These are phyloP conservation scores for Mus caroli DNA, from an alignment of 2,797 vertebrate genomes.

Conservation along the genomic window DNA sequence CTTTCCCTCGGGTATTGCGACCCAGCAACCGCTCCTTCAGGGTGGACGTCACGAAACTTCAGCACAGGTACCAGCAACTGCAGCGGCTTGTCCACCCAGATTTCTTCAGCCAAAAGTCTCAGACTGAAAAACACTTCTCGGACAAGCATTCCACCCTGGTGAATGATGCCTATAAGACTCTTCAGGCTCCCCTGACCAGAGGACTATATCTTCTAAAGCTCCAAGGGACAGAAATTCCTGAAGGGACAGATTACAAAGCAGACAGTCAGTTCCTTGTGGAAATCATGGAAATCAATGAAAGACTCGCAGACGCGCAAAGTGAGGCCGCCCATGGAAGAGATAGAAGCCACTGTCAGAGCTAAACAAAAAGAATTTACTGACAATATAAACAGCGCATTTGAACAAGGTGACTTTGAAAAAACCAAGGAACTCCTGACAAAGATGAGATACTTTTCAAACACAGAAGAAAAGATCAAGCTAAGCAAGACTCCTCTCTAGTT, in stretches of 20 bases:
- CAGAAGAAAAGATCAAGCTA: too few relatives aligned
- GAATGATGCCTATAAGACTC: slow-evolving; percentile 96
- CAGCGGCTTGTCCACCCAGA: slow-evolving; percentile 96
- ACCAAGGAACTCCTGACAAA: too few relatives aligned
- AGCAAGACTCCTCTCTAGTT: too few relatives aligned
- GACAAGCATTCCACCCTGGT: slow-evolving; percentile 94
- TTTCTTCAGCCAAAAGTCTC: slow-evolving; percentile 94
- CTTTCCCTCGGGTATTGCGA: too few relatives aligned
- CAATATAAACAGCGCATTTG: too few relatives aligned
- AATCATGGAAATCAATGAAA: slow-evolving; percentile 97
- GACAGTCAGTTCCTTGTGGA: slow-evolving; percentile 92
- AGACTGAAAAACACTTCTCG: slow-evolving; percentile 93
- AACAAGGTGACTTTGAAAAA: too few relatives aligned
- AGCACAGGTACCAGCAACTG: slow-evolving; percentile 92
- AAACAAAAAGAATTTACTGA: too few relatives aligned
- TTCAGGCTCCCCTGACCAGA: slow-evolving; percentile 94
- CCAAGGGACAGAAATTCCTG: slow-evolving; percentile 89
- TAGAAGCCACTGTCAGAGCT: slow-evolving; percentile 93
- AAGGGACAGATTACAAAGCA: slow-evolving; percentile 90
- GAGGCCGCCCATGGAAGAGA: slow-evolving; percentile 87
- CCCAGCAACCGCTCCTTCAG: too few relatives aligned
- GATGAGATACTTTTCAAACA: too few relatives aligned
- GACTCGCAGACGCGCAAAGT: slow-evolving; percentile 89
- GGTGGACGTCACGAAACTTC: too few relatives aligned
- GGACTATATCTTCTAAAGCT: slow-evolving; percentile 97